A percentile compares a stretch with the other conserved stretches of the same genome.
These are phyloP conservation scores for Megaceryle alcyon DNA, from an alignment of 2,797 vertebrate species.

Conservation along the genomic window DNA sequence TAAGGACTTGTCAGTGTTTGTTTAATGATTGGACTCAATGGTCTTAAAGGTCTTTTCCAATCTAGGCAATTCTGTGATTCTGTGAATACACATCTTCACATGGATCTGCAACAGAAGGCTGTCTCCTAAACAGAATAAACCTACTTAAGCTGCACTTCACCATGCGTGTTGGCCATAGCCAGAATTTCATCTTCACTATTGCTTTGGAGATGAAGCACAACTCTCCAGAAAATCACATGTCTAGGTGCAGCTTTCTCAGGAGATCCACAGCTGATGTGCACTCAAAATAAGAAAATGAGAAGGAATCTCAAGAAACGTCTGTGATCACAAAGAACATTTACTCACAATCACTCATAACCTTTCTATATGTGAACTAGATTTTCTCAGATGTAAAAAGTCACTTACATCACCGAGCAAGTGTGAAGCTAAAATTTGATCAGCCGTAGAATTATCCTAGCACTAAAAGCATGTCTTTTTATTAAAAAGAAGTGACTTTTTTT, in stretches of 20 bases:
- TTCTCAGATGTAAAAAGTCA: background rate
- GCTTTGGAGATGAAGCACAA: background rate
- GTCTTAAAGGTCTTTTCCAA: too few species aligned
- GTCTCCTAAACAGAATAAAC: background rate
- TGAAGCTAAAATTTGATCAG: background rate
- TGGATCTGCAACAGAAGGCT: background rate
- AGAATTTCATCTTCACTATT: background rate
- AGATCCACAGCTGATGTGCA: background rate
- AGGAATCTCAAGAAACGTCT: conserved; percentile 29
- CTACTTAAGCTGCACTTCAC: background rate
- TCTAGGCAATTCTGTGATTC: too few species aligned
- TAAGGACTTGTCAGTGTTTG: too few species aligned
- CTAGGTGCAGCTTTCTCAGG: background rate
- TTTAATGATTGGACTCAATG: too few species aligned
- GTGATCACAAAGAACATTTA: conserved; percentile 1
- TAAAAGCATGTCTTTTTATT: background rate
- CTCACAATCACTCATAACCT: background rate
- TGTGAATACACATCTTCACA: background rate
- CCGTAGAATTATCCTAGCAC: background rate
- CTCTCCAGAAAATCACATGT: background rate
- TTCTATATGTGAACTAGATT: conserved; percentile 26
- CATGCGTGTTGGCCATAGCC: background rate
- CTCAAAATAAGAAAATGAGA: conserved; percentile 16
- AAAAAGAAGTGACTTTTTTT: background rate
- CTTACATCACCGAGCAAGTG: background rate